These are phyloP conservation scores for Dipodomys spectabilis DNA, from an alignment of 2,113 vertebrate genomes.

Conservation along the genomic window DNA sequence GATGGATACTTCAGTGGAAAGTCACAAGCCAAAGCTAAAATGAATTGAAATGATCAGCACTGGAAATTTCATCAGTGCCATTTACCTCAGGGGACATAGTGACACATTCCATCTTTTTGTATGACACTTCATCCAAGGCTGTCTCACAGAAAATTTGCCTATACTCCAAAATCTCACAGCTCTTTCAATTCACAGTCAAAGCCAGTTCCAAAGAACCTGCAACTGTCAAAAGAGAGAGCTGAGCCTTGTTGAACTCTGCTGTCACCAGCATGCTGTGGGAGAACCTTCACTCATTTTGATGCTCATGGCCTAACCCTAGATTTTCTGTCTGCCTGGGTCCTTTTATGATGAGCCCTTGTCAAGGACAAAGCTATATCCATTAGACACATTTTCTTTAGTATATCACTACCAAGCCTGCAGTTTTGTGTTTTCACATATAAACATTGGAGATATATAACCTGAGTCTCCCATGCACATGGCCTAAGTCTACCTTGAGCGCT, in stretches of 20 bases:
- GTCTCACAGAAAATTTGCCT: not conserved
- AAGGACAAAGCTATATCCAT: not conserved
- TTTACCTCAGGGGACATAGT: not conserved
- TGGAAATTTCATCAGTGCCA: not conserved
- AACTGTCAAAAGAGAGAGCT: not conserved
- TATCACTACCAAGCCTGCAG: not conserved
- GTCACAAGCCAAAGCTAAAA: not conserved
- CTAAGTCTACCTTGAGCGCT: not conserved
- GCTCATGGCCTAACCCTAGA: not conserved
- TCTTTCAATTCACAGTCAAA: not conserved
- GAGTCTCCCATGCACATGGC: not conserved
- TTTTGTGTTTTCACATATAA: constrained; percentile 11
- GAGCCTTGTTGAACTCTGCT: not conserved
- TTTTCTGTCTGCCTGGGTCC: not conserved
- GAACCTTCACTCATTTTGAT: not conserved
- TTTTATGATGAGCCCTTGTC: not conserved
- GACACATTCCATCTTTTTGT: not conserved
- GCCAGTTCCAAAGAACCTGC: not conserved
- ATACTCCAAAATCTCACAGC: not conserved
- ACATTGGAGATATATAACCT: not conserved
- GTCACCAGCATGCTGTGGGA: not conserved
- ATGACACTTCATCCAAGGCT: not conserved
- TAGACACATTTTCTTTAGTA: not conserved
- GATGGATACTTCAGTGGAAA: not conserved
- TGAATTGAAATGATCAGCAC: not conserved